These are phyloP conservation scores for Macquaria australasica DNA, from an alignment of 2,113 vertebrate species.

Conservation along the genomic window DNA sequence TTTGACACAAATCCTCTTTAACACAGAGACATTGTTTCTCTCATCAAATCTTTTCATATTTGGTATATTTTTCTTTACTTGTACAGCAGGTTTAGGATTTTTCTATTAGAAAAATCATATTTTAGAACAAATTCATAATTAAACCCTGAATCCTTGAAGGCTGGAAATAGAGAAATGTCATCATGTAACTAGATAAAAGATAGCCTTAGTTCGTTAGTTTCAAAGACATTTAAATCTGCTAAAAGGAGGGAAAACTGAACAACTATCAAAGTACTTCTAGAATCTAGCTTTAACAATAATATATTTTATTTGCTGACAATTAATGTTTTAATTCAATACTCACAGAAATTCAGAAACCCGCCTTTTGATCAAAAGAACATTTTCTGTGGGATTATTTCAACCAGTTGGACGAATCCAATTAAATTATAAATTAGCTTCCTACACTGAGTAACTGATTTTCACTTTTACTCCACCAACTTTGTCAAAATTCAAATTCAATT, in stretches of 20 bases:
- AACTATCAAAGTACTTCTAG: neutral
- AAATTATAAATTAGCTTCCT: neutral
- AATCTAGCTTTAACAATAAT: neutral
- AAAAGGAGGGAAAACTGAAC: neutral
- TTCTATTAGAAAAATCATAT: neutral
- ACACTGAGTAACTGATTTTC: neutral
- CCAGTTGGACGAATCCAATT: constrained; percentile 3
- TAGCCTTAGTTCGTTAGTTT: too few relatives aligned
- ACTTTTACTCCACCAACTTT: neutral
- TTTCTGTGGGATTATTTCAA: constrained; percentile 20
- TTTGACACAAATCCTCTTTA: neutral
- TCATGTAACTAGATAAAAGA: neutral
- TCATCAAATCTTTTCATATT: neutral
- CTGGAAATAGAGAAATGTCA: neutral
- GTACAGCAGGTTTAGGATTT: neutral
- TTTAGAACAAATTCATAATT: neutral
- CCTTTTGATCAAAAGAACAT: neutral
- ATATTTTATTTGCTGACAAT: constrained; percentile 7
- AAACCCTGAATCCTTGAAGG: neutral
- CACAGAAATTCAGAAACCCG: constrained; percentile 2
- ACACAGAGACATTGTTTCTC: neutral
- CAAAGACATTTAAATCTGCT: neutral
- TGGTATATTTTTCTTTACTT: neutral
- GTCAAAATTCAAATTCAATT: neutral
- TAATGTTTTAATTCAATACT: constrained; percentile 5